These are phyloP conservation scores for Platyrinchus mystaceus DNA, from an alignment of 2,797 vertebrate genomes.

Conservation along the genomic window DNA sequence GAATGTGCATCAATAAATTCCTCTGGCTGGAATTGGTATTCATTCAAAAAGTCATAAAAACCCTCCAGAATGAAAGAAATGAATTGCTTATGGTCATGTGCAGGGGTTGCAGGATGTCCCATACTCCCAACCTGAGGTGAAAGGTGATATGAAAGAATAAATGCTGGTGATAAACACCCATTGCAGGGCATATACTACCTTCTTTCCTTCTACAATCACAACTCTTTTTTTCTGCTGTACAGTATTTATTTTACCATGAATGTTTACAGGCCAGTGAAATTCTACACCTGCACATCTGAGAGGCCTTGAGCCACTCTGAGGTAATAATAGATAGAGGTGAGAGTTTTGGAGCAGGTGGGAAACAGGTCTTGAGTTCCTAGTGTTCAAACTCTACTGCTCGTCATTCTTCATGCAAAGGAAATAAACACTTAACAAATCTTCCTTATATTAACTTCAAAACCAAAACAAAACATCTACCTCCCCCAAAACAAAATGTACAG, in stretches of 20 bases:
- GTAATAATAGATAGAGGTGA: neutral
- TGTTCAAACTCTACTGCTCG: neutral
- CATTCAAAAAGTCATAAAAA: neutral
- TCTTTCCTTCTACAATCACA: neutral
- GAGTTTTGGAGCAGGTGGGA: constrained; percentile 22
- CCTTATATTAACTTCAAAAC: neutral
- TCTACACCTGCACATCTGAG: constrained; percentile 30
- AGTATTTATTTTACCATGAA: neutral
- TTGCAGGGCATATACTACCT: neutral
- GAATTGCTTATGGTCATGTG: neutral
- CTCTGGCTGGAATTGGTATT: neutral
- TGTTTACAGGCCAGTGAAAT: constrained; percentile 18
- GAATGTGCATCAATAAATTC: neutral
- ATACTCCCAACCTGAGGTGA: neutral
- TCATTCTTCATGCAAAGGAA: neutral
- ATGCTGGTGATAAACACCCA: neutral
- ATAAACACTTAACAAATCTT: neutral
- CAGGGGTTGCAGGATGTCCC: neutral
- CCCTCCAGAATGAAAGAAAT: neutral
- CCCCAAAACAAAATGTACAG: neutral
- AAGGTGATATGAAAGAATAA: neutral
- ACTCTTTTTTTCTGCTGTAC: neutral
- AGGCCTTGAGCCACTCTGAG: constrained; percentile 23
- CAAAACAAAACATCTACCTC: neutral
- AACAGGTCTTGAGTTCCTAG: neutral